Evolutionary conservation across 2,797 vertebrate genomes (phyloP).

Genomic region (Heterohyrax brucei): DNA sequence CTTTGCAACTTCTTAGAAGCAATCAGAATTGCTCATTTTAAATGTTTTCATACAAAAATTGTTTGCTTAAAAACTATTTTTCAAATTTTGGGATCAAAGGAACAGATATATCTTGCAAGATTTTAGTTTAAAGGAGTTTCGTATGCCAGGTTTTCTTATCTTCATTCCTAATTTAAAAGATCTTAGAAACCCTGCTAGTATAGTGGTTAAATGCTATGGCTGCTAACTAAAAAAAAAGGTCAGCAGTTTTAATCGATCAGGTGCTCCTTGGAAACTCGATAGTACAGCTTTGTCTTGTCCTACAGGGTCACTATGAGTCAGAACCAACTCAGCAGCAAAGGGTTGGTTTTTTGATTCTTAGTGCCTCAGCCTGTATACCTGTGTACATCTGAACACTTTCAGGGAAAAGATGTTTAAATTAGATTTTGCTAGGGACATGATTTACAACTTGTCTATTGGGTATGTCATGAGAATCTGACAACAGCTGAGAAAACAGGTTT

Average conservation of each 20-base stretch:
- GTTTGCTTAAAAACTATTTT: not conserved
- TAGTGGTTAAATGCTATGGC: too few relatives aligned
- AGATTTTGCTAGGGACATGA: not conserved
- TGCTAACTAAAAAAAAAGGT: too few relatives aligned
- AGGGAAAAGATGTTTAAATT: not conserved
- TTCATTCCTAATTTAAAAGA: not conserved
- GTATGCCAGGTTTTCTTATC: not conserved
- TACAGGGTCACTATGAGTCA: too few relatives aligned
- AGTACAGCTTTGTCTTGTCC: too few relatives aligned
- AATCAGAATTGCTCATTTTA: slow-evolving; percentile 32
- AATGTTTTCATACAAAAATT: slow-evolving; percentile 29
- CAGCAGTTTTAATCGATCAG: too few relatives aligned
- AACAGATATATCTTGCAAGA: slow-evolving; percentile 3
- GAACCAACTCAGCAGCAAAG: too few relatives aligned
- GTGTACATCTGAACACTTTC: not conserved
- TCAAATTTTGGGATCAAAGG: slow-evolving; percentile 49
- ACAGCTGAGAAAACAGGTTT: not conserved
- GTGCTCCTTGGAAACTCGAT: too few relatives aligned
- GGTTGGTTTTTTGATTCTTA: not conserved
- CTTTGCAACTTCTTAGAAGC: not conserved
- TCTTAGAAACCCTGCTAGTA: too few relatives aligned
- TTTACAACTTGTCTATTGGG: not conserved
- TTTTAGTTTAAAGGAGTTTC: not conserved
- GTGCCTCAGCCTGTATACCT: not conserved
- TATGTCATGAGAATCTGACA: not conserved